Base-by-base conservation (phyloP, 2,113 vertebrate species). In the Colius striatus region DNA sequence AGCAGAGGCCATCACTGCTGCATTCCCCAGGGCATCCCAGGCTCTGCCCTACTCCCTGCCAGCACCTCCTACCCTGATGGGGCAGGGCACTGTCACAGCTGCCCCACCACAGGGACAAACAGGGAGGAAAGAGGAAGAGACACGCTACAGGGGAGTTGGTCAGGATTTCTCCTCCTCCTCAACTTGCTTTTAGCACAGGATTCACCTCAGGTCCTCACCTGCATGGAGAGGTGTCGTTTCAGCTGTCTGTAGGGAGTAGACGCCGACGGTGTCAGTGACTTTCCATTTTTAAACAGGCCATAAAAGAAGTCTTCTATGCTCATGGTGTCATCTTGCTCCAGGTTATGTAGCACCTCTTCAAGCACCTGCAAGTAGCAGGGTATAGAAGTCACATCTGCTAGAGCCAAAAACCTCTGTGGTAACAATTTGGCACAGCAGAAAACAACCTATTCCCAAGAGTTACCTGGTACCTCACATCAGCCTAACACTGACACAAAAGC, bases 211-310 rank as follows among this genome's bases (percentile, higher is more conserved):
- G 38, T 10, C 43, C 92, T 91, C 97, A 99, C 99, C 98, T 99
- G 99, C 94, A 98, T 98, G 90, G 99, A 99, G 89, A 99, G 99
- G 82, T 98, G 98, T 7, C 99, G 98, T 78, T 99, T 99, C 20
- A 99, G 97, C 78, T 99, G 99, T 84, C 99, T 97, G 79, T 99
- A 99, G 0, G 99, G 99, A 3, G 99, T 99, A 4, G 99, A 99
- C 2, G 98, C 98, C 0, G 99, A 99, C 0, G 98, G 98, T 0
- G 98, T 98, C 9, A 98, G 97, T 0, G 98, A 98, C 90, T 98
- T 99, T 75, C 97, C 98, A 11, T 97, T 98, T 94, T 97, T 98
- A 38, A 98, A 96, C 21, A 99, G 80, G 76, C 97, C 97, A 13
- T 98, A 98, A 84, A 99, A 98, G 96, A 99, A 99, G 9, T 99